Evolutionary conservation across 2,888 invertebrate species (phyloP), one percentile per base, ranked within the genome.

Genomic region (Papilio gigon): DNA sequence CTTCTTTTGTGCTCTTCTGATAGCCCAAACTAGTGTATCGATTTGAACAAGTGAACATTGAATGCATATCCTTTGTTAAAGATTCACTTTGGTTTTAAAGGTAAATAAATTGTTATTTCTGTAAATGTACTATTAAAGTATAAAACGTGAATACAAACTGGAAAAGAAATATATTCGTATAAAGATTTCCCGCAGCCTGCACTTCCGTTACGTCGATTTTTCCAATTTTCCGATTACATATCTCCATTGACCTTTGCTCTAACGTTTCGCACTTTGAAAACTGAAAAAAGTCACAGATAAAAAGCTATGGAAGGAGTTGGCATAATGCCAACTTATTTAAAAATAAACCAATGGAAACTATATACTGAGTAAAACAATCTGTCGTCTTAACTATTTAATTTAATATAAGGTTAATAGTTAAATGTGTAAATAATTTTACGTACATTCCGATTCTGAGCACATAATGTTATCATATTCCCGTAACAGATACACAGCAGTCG

Each of bases 401-500:
- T 12, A 37, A 37, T 12, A 22, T 20, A 25, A 2, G 1, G 25
- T 22, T 4, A 12, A 22, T 22, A 47, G 1, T 14, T n/a, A n/a
- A 22, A n/a, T n/a, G 9, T 30, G 22, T 1, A 27, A 2, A 11
- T 35, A 40, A 56, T 59, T 61, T 22, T 40, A 67, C 71, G 53
- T 75, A 87, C 88, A 68, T 84, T 74, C 71, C 80, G 77, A 70
- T 75, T 75, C 33, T 76, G 74, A 5, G 81, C 74, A 60, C 81
- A 84, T 1, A 79, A 76, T 1, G 76, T 75, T 53, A 89, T 85
- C 78, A 94, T 87, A 71, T 93, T 93, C 0, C 90, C 88, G 71
- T 93, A 94, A n/a, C 92, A 86, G 4, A 82, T 77, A 73, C 94
- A 94, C 1, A 94, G 78, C 0, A 91, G 80, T 0, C 88, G 80